A percentile compares a stretch with the other conserved stretches of the same genome.
These are phyloP conservation scores for Spodoptera exigua DNA, from an alignment of 2,888 invertebrate genomes.

Conservation along the genomic window DNA sequence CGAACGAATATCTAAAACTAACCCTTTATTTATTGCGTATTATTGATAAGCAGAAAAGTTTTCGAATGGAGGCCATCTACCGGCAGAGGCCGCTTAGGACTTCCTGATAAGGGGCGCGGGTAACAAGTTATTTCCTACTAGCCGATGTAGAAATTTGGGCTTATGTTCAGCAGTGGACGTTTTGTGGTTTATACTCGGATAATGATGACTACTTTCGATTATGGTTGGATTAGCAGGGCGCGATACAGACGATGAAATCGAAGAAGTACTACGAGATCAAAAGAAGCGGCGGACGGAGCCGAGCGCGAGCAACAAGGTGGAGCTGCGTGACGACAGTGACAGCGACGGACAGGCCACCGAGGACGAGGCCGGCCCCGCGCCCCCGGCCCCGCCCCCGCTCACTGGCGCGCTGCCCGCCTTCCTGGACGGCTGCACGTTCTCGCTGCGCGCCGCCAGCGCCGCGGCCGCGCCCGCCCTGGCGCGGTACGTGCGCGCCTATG, in stretches of 20 bases:
- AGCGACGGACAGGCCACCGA: slow-evolving; percentile 48
- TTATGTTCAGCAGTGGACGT: too few species aligned
- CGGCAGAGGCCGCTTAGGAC: too few species aligned
- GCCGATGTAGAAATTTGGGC: too few species aligned
- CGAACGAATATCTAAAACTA: too few species aligned
- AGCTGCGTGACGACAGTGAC: background rate
- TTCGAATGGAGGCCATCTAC: too few species aligned
- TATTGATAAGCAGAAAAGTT: too few species aligned
- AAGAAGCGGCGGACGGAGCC: slow-evolving; percentile 52
- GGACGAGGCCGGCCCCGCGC: slow-evolving; percentile 9
- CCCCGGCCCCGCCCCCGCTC: background rate
- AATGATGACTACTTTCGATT: background rate
- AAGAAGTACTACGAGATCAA: slow-evolving; percentile 76
- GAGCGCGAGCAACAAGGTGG: background rate
- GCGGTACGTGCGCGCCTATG: slow-evolving; percentile 90
- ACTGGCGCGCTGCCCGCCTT: slow-evolving; percentile 76
- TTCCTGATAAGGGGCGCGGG: too few species aligned
- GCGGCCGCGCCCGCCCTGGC: slow-evolving; percentile 65
- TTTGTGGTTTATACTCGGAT: too few species aligned
- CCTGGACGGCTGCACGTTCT: slow-evolving; percentile 85
- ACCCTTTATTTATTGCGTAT: too few species aligned
- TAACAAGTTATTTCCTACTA: too few species aligned
- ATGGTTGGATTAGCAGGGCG: slow-evolving; percentile 58
- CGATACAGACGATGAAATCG: slow-evolving; percentile 91
- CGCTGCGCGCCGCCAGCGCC: slow-evolving; percentile 64